These are phyloP conservation scores for Leptinotarsa juncta DNA, from an alignment of 2,888 invertebrate genomes.

Conservation along the genomic window DNA sequence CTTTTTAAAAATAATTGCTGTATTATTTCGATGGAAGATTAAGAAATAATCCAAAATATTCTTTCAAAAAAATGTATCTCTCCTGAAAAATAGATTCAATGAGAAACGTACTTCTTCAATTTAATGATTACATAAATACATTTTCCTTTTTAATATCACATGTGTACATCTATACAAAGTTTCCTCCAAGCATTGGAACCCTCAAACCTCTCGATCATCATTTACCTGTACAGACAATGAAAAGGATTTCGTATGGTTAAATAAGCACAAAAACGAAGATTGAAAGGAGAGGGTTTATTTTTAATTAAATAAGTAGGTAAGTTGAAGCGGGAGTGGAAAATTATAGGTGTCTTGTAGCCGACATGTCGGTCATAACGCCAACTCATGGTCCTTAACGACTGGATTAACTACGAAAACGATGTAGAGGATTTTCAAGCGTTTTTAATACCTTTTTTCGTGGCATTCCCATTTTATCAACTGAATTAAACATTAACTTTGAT, in stretches of 20 bases:
- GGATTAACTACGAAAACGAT: constrained; percentile 47
- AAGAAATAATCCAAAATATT: too few relatives aligned
- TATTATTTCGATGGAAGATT: too few relatives aligned
- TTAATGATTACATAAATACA: not conserved
- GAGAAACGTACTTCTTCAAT: too few relatives aligned
- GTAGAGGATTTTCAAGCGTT: constrained; percentile 27
- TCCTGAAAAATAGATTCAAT: too few relatives aligned
- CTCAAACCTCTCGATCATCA: constrained; percentile 7
- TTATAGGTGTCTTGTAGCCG: constrained; percentile 47
- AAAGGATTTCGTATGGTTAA: constrained; percentile 32
- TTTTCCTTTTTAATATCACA: not conserved
- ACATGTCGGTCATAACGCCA: constrained; percentile 42
- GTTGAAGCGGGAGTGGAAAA: constrained; percentile 49
- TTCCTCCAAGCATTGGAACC: not conserved
- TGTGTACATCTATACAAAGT: not conserved
- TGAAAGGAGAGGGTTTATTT: constrained; percentile 47
- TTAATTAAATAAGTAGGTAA: constrained; percentile 53
- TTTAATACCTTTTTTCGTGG: not conserved
- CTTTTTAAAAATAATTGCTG: too few relatives aligned
- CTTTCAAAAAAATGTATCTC: too few relatives aligned
- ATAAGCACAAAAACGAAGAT: constrained; percentile 46
- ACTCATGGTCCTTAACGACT: constrained; percentile 55
- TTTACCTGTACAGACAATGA: constrained; percentile 23
- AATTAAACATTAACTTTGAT: constrained; percentile 11
- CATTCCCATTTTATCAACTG: constrained; percentile 1